Evolutionary conservation across 2,113 vertebrate species (phyloP), one percentile per base, ranked within the genome.

Genomic region (Silurus meridionalis): DNA sequence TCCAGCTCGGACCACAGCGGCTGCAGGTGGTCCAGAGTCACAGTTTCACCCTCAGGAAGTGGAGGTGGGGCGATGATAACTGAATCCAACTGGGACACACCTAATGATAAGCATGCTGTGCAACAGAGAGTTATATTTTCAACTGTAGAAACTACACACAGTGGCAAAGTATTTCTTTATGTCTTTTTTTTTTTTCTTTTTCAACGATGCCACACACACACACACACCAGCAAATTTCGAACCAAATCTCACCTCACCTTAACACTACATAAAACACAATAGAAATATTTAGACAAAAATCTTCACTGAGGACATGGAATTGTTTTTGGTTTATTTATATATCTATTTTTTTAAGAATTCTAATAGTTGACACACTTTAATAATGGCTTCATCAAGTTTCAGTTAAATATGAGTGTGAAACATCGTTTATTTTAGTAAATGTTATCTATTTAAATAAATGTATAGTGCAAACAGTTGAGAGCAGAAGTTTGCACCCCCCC

Each of bases 1-100:
- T 99, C 96, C 91, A 99, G 94, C 88, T 97, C 96, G 88, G 95
- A 94, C 98, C 98, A 99, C 52, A 96, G 96, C 25, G 97, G 97
- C 86, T 99, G 96, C 90, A 99, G 94, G 92, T 97, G 95, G 48
- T 95, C 94, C 93, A 99, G 89, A 46, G 95, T 95, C 48, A 96
- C 94, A 87, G 80, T 92, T 69, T 93, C 94, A 82, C 95, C 96
- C 58, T 98, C 97, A 89, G 94, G 93, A 23, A 94, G 75, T 4
- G 95, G 94, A 83, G 96, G 96, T 3, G 97, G 96, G 5, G 96
- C 97, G 82, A 99, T 96, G 92, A 99, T 99, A 84, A 99, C 96
- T 0, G 98, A 99, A 93, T 99, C 98, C 58, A 99, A 93, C 91
- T 98, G 97, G 83, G 97, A 94, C 71, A 99, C 96, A 3, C 96